Base-by-base conservation (phyloP, 2,113 vertebrate species). In the Pyrgilauda ruficollis region DNA sequence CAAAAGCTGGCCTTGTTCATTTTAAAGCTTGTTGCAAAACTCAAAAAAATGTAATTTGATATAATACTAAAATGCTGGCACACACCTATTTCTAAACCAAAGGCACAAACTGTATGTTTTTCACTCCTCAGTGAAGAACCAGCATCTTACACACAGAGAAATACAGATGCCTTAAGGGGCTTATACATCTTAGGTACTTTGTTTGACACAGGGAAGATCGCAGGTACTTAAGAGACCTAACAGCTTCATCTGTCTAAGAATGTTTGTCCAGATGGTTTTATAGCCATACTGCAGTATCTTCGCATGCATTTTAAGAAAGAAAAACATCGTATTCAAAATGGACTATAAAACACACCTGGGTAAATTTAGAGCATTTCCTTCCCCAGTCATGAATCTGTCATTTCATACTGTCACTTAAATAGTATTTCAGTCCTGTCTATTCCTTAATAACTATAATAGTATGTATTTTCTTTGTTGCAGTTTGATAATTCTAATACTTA, bases 251-350 rank as follows among this genome's bases (percentile, higher is more conserved):
- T 76, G 30, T 63, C 80, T 91, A 43, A 82, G 50, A 92, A 8
- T 6, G 19, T 87, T 94, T 59, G 31, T 95, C 76, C 80, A 69
- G 82, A 85, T 93, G 70, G 44, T 86, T 95, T 84, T 82, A 18
- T 17, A 31, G 31, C 41, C 35, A 56, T 41, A 44, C 62, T 72
- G 55, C 46, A 73, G 28, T 63, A 80, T 52, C 55, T 84, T 94
- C 90, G 67, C 16, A 18, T 78, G 55, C 16, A 37, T 96, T 97
- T 95, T 92, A 77, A 84, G 63, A 87, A 83, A 62, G 33, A 64
- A 63, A 96, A 95, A 63, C 28, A 19, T 93, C 12, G 22, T 56
- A 49, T 49, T 88, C 28, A 88, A 66, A 93, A 87, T 26, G 28
- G 70, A 74, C 58, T 68, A 33, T 93, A 89, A 96, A 85, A 87